Conservation (phyloP, 1,140 invertebrate species). For the Drosophila bifasciata region DNA sequence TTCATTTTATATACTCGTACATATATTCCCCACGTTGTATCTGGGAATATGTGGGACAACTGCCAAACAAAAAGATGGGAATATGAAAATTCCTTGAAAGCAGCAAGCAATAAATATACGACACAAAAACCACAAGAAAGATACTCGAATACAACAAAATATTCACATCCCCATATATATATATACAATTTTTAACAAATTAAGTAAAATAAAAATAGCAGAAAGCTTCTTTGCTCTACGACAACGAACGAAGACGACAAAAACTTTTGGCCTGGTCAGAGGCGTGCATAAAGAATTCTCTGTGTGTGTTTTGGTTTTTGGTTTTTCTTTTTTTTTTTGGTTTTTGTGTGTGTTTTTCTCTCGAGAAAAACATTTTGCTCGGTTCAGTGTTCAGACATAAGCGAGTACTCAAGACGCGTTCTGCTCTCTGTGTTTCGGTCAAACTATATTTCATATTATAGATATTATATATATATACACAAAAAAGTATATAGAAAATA, state of each 20-base stretch:
- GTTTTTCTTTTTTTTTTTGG: conserved; percentile 42
- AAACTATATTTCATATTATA: conserved; percentile 26
- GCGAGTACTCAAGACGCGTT: conserved; percentile 68
- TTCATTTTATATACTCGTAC: no score
- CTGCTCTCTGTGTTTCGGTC: conserved; percentile 20
- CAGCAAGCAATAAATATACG: conserved; percentile 51
- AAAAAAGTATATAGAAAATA: conserved; percentile 27
- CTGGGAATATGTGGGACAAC: conserved; percentile 38
- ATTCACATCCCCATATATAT: conserved; percentile 3
- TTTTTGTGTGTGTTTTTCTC: conserved; percentile 40
- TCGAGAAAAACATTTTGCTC: conserved; percentile 58
- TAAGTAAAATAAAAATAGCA: conserved; percentile 62
- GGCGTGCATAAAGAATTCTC: conserved; percentile 45
- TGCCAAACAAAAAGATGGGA: no score
- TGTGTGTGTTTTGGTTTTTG: conserved; percentile 22
- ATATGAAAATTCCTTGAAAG: conserved; percentile 52
- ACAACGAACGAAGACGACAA: conserved; percentile 29
- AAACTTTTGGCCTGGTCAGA: conserved; percentile 57
- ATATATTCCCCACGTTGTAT: neutral
- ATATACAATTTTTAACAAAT: conserved; percentile 44
- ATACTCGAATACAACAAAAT: conserved; percentile 16
- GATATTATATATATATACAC: conserved; percentile 14
- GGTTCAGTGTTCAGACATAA: conserved; percentile 61
- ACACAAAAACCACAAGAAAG: conserved; percentile 19
- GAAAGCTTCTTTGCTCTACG: conserved; percentile 52